Conservation (phyloP, 2,888 invertebrate species). For the Chloromyia formosa region DNA sequence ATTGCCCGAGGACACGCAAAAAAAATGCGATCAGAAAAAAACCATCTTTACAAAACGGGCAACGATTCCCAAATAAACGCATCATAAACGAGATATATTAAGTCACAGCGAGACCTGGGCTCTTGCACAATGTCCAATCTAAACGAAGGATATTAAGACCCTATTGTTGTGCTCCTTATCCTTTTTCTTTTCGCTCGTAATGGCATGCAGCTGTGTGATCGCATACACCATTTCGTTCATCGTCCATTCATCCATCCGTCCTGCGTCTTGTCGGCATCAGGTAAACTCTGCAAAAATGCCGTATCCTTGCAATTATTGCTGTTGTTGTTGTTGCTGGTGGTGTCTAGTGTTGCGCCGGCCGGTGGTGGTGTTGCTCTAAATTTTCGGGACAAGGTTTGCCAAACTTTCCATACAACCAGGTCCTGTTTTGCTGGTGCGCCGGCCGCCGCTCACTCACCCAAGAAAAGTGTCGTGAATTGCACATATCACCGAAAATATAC, state of each 20-base stretch:
- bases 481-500: constrained; percentile 18
- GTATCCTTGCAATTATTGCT: too few species aligned
- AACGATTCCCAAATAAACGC: background rate
- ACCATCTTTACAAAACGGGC: background rate
- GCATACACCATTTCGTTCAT: constrained; percentile 9
- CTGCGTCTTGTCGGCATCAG: constrained; percentile 8
- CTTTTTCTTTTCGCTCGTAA: constrained; percentile 11
- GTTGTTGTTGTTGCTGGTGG: background rate
- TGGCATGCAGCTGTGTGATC: constrained; percentile 45
- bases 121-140: constrained; percentile 46
- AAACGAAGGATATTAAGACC: constrained; percentile 46
- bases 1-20: too few species aligned
- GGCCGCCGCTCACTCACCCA: too few species aligned
- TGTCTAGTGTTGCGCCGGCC: too few species aligned
- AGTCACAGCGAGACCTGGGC: constrained; percentile 36
- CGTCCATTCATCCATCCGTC: constrained; percentile 28
- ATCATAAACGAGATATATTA: constrained; percentile 26
- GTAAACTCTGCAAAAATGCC: constrained; percentile 25
- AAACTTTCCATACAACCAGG: background rate
- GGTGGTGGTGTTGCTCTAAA: constrained; percentile 1
- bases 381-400: constrained; percentile 29
- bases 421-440: constrained; percentile 35
- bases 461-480: constrained; percentile 31
- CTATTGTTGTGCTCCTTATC: constrained; percentile 42
- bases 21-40: too few species aligned